Conservation (phyloP, 2,888 invertebrate species). For the Heliconius hortense region DNA sequence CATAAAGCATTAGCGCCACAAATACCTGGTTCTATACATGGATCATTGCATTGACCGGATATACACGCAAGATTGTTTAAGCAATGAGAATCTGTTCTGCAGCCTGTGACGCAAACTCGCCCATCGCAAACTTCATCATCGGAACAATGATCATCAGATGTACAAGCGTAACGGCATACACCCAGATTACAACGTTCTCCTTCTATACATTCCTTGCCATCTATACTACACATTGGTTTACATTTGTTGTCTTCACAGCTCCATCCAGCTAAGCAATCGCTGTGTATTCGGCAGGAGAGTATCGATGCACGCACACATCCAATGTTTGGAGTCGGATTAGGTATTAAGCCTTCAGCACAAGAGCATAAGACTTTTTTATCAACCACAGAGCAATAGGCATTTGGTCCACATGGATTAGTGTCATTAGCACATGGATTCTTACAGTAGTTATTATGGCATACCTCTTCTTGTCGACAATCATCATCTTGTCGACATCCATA, state of each 20-base stretch:
- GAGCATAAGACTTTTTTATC: slow-evolving; percentile 92
- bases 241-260: slow-evolving; percentile 89
- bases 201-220: slow-evolving; percentile 86
- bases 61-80: slow-evolving; percentile 87
- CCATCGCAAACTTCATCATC: slow-evolving; percentile 94
- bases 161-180: slow-evolving; percentile 91
- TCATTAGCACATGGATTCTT: slow-evolving; percentile 86
- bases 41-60: slow-evolving; percentile 89
- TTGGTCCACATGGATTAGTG: slow-evolving; percentile 91
- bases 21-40: slow-evolving; percentile 88
- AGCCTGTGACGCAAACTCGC: slow-evolving; percentile 89
- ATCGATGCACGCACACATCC: slow-evolving; percentile 93
- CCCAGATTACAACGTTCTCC: slow-evolving; percentile 90
- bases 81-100: slow-evolving; percentile 90
- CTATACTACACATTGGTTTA: slow-evolving; percentile 88
- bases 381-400: slow-evolving; percentile 89
- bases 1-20: slow-evolving; percentile 93
- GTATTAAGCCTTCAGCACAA: slow-evolving; percentile 89
- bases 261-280: slow-evolving; percentile 87
- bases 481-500: slow-evolving; percentile 93
- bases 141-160: slow-evolving; percentile 92
- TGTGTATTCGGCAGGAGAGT: slow-evolving; percentile 87
- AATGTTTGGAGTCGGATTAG: slow-evolving; percentile 93
- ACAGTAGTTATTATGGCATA: slow-evolving; percentile 91
- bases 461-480: slow-evolving; percentile 92